Evolutionary conservation across 2,797 vertebrate genomes (phyloP), one percentile per base, ranked within the genome.

Genomic region (Allochrocebus solatus): DNA sequence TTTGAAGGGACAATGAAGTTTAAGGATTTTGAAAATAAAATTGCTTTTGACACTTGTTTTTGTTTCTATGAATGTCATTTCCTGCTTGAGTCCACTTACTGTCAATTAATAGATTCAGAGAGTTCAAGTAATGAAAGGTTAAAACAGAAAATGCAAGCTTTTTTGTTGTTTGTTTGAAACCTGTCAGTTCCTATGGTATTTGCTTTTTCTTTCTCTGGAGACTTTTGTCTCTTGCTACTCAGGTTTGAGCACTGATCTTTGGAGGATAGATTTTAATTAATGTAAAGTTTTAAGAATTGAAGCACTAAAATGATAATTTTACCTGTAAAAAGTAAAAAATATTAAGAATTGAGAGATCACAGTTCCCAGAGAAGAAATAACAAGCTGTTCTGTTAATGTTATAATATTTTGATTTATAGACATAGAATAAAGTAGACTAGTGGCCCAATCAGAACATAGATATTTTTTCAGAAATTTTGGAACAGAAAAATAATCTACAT

Each of bases 391-490:
- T 93, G 19, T 91, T 85, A 59, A 74, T 64, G 24, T 46, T 76
- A 13, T 72, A 86, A 28, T 93, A 39, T 89, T 97, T 95, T 86
- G 8, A 50, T 57, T 92, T 95, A 84, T 57, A 89, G 92, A 59
- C 5, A n/a, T 74, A 41, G 48, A 93, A 70, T 89, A 84, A 85
- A 90, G 24, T 78, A 72, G 8, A 78, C 36, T 81, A 64, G 19
- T 61, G 30, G 14, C 48, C 93, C 8, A 53, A 19, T 46, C 33
- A 93, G 86, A 89, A 14, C 28, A 92, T 19, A 75, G 36, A 55
- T 67, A 61, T 67, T 67, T 93, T 79, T 74, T 96, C 82, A 91
- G 76, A 74, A 55, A 86, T 26, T 57, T 85, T 76, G 16, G 2
- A 91, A n/a, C 46, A 87, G 57, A 79, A 84, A 75, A 48, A 64